phyloP scores from a whole-genome alignment of 2,113 vertebrate genomes.

The Pycnonotus jocosus region DNA sequence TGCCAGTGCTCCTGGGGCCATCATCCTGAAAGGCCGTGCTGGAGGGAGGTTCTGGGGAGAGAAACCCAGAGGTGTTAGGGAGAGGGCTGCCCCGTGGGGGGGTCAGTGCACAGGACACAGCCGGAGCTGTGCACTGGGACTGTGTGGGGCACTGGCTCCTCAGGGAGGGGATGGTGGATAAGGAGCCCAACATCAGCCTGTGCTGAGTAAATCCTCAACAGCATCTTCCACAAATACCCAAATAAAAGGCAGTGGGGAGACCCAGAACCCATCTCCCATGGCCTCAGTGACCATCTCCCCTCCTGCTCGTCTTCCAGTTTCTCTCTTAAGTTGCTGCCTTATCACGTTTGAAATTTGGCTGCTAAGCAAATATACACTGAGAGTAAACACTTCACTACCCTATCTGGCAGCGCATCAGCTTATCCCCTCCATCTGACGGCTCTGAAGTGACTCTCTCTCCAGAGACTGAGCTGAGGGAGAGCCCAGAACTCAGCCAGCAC shows the following conservation, averaged over 20 bases:
- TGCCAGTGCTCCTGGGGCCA: fast-evolving
- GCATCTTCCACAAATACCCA: neutral
- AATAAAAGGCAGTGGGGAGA: neutral
- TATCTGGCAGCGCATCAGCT: neutral
- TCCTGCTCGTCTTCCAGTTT: neutral
- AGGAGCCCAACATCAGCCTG: neutral
- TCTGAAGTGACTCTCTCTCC: neutral
- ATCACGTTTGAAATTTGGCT: neutral
- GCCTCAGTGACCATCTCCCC: neutral
- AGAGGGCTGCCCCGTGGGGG: neutral
- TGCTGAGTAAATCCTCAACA: neutral
- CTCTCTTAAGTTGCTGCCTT: neutral
- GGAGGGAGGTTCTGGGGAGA: neutral
- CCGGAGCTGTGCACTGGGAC: fast-evolving
- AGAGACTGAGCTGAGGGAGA: neutral
- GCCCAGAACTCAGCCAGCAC: neutral
- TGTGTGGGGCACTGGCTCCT: neutral
- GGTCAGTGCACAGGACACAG: neutral
- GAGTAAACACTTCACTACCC: neutral
- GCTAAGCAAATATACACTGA: neutral
- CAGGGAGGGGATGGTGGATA: too few relatives aligned
- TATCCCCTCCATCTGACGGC: neutral
- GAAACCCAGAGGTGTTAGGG: neutral
- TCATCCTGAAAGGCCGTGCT: neutral
- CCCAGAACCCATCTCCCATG: neutral